phyloP scores from a whole-genome alignment of 2,113 vertebrate species.

The Larimichthys crocea region DNA sequence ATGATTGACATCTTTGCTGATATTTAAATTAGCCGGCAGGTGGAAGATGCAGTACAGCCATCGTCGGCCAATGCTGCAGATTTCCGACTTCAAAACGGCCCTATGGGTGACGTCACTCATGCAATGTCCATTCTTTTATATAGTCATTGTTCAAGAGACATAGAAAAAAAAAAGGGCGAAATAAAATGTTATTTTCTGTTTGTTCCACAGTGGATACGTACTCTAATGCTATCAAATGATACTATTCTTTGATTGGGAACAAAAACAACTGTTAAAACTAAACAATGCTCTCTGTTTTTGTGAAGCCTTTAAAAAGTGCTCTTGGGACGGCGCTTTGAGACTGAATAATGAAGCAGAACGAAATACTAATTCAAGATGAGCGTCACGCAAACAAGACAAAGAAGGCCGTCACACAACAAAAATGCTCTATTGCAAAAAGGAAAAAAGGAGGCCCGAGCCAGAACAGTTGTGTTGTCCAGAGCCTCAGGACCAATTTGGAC shows the following conservation, averaged over 20 bases:
- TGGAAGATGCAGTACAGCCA: too few species aligned
- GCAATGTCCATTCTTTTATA: too few species aligned
- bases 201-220: too few species aligned
- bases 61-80: too few species aligned
- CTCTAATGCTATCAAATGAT: slow-evolving; percentile 20
- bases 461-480: slow-evolving; percentile 36
- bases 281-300: slow-evolving; percentile 62
- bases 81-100: too few species aligned
- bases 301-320: slow-evolving; percentile 26
- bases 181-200: too few species aligned
- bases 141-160: too few species aligned
- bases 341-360: background rate
- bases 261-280: slow-evolving; percentile 22
- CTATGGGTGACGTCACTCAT: too few species aligned
- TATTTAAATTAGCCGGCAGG: too few species aligned
- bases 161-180: too few species aligned
- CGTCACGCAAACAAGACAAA: slow-evolving; percentile 13
- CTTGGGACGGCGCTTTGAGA: slow-evolving; percentile 25
- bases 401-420: slow-evolving; percentile 33
- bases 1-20: too few species aligned
- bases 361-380: slow-evolving; percentile 29
- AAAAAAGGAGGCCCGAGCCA: slow-evolving; percentile 39
- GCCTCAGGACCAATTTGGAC: slow-evolving; percentile 41
- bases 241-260: slow-evolving; percentile 22
- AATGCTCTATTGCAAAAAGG: slow-evolving; percentile 46